Percentiles rank a stretch among this genome's conserved stretches.
These are phyloP conservation scores for Reticulitermes lucifugus DNA, from an alignment of 2,888 invertebrate genomes.

Conservation along the genomic window DNA sequence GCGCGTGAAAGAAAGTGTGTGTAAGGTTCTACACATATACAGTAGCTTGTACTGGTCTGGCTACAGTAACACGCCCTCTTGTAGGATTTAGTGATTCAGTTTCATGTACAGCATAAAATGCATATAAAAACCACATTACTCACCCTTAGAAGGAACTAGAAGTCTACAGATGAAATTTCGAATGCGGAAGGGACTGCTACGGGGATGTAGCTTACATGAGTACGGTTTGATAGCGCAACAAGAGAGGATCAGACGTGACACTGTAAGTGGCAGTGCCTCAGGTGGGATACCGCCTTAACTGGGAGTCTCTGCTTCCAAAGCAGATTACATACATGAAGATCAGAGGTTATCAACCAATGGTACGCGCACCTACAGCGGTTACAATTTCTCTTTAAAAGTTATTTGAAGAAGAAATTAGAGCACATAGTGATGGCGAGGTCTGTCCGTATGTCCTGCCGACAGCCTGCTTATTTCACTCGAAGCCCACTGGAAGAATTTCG, in stretches of 20 bases:
- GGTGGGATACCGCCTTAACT: no score
- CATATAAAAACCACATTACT: background rate
- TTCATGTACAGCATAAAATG: background rate
- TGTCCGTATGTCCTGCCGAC: no score
- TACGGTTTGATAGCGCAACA: background rate
- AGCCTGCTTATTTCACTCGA: no score
- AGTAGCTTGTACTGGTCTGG: background rate
- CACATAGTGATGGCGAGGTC: no score
- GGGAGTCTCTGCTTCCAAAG: no score
- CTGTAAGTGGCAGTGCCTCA: background rate
- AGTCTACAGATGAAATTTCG: background rate
- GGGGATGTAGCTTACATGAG: background rate
- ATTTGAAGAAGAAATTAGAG: no score
- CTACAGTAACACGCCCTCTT: background rate
- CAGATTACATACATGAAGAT: no score
- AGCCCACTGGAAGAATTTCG: no score
- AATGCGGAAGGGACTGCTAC: background rate
- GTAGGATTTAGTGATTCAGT: background rate
- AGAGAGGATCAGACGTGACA: background rate
- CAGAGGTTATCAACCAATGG: no score
- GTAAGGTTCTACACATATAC: background rate
- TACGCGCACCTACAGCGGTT: no score
- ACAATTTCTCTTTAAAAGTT: no score
- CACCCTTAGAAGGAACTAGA: background rate
- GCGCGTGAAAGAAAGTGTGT: background rate